Evolutionary conservation across 2,113 vertebrate genomes (phyloP), one percentile per base, ranked within the genome.

Genomic region (Limanda limanda): DNA sequence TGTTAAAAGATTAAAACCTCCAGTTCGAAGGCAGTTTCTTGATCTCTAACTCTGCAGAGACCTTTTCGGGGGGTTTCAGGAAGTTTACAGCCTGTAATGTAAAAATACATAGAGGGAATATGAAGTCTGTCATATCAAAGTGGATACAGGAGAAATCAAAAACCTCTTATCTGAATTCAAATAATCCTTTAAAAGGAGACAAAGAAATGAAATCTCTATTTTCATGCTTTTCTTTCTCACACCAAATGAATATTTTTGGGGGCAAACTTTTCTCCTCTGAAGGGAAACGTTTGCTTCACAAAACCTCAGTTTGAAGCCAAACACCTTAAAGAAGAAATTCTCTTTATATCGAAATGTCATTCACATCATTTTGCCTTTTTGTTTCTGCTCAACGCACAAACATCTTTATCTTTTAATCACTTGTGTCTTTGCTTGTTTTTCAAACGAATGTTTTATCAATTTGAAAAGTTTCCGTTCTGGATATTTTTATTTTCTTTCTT

Each of bases 291-390:
- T 88, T 83, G 85, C 45, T 42, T 37, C 73, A 67, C 59, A 64
- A 63, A 75, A 79, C 35, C 23, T 78, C 59, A 56, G 76, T 79
- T 76, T 78, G 59, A 89, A 89, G 86, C 89, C 83, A 86, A 91
- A 76, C n/a, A 83, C 45, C 45, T 48, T 18, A 17, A 18, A 48
- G 45, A 47, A 18, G 15, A 48, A 86, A 58, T n/a, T 77, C 3
- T 67, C 3, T 67, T 21, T 60, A 45, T 51, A 1, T 74, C 2
- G 15, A 40, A 14, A 60, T 42, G 2, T 73, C 15, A 31, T n/a
- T 52, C 18, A 42, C 25, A 21, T 75, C 40, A 23, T 58, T 4
- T 78, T 64, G 74, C 69, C 66, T 83, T 88, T 27, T 31, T 31
- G 31, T 12, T 72, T 82, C 71, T 58, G 71, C 62, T 21, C 51